These are phyloP conservation scores for Cephus sareptanus DNA, from an alignment of 2,888 invertebrate genomes.

Conservation along the genomic window DNA sequence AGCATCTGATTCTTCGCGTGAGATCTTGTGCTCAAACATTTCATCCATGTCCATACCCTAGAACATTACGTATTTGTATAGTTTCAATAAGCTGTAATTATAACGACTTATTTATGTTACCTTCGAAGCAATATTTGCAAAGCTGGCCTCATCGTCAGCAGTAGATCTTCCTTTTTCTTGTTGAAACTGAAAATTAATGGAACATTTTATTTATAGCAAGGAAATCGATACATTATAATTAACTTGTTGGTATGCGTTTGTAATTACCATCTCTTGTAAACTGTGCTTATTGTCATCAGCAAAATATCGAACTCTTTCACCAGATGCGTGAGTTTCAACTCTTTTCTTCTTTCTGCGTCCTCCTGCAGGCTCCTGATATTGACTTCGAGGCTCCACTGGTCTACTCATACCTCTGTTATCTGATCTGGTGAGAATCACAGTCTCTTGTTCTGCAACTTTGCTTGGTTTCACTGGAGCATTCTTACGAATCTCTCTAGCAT, in stretches of 20 bases:
- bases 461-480: constrained; percentile 32
- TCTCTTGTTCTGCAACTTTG: constrained; percentile 63
- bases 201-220: neutral
- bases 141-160: constrained; percentile 83
- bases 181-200: constrained; percentile 73
- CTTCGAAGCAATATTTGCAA: constrained; percentile 78
- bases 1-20: constrained; percentile 72
- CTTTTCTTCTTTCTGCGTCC: constrained; percentile 68
- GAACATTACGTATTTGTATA: neutral
- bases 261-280: constrained; percentile 81
- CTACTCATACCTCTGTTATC: constrained; percentile 74
- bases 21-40: constrained; percentile 83
- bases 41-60: constrained; percentile 79
- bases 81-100: neutral
- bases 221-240: neutral
- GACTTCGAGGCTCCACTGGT: constrained; percentile 70
- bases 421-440: constrained; percentile 76
- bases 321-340: constrained; percentile 76
- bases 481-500: constrained; percentile 70
- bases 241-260: neutral
- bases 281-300: constrained; percentile 91
- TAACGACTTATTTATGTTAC: constrained; percentile 33
- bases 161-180: constrained; percentile 83
- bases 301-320: constrained; percentile 84
- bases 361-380: constrained; percentile 55